Base-by-base conservation (phyloP, 2,888 invertebrate genomes). In the Portevinia maculata region DNA sequence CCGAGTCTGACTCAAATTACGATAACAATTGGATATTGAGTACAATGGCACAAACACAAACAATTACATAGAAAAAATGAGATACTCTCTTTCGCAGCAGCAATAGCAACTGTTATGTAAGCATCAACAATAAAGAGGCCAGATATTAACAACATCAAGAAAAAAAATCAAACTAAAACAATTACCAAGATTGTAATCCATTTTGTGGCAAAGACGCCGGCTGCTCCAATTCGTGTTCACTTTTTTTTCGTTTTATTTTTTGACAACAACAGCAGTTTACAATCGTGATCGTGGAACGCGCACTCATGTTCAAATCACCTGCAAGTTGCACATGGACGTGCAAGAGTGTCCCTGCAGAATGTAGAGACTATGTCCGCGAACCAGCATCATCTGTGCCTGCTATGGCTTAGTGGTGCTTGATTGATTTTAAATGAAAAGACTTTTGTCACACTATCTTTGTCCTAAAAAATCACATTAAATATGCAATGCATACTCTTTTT, bases 121-220 rank as follows among this genome's bases (percentile, higher is more conserved):
- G 78, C 28, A 44, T 60, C 39, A 28, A 6, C 55, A 28, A 17
- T n/a, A 69, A 69, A 46, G n/a, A 50, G 37, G 24, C 55, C 15
- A 34, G 15, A 59, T 34, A 37, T 30, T 52, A 21, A 46, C 60
- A 60, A 53, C 17, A 46, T 53, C 7, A 41, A 28, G 48, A 13
- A 55, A 48, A 30, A 52, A 11, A 44, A 71, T 48, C 41, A 64
- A 73, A 55, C 71, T 83, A 78, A 83, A 73, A 83, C 83, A 78
- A 83, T 78, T 78, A 83, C 83, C 62, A 57, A 83, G 78, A 83
- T 83, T 62, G 67, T 37, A 83, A 83, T 83, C 83, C 67, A 60
- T 78, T 83, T 78, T 83, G 65, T 67, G 71, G 60, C 71, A 67
- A 67, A 78, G 71, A 78, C 71, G 78, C 67, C 62, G 78, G 71